These are phyloP conservation scores for Cavia porcellus DNA, from an alignment of 2,113 vertebrate species.

Conservation along the genomic window DNA sequence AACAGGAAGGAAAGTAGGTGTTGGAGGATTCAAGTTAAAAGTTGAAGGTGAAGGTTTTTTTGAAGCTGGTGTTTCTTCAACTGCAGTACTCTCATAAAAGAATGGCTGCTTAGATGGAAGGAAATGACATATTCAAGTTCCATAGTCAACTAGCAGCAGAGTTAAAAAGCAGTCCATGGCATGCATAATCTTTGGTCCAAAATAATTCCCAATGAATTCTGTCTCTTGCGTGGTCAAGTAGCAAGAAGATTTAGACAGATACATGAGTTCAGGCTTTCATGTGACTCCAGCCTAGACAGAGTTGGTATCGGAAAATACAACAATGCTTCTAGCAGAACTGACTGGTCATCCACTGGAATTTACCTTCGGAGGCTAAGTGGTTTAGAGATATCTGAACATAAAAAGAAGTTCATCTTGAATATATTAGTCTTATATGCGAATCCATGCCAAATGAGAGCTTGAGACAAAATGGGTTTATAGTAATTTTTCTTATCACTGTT, in stretches of 20 bases:
- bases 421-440: not conserved
- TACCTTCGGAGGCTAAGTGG: not conserved
- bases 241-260: not conserved
- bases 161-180: not conserved
- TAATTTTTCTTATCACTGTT: constrained; percentile 7
- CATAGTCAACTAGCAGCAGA: not conserved
- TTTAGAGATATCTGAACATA: not conserved
- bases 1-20: not conserved
- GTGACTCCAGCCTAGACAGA: not conserved
- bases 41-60: not conserved
- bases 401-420: not conserved
- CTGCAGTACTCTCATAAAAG: not conserved
- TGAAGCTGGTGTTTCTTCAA: not conserved
- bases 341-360: not conserved
- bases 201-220: not conserved
- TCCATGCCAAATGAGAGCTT: not conserved
- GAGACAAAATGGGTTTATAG: not conserved
- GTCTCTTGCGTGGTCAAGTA: not conserved
- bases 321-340: not conserved
- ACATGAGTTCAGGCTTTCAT: not conserved
- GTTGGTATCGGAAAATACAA: not conserved
- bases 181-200: not conserved
- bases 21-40: not conserved
- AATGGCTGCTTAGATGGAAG: not conserved
- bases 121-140: not conserved